phyloP scores from a whole-genome alignment of 2,888 invertebrate species.

The Thecocarcelia acutangulata region DNA sequence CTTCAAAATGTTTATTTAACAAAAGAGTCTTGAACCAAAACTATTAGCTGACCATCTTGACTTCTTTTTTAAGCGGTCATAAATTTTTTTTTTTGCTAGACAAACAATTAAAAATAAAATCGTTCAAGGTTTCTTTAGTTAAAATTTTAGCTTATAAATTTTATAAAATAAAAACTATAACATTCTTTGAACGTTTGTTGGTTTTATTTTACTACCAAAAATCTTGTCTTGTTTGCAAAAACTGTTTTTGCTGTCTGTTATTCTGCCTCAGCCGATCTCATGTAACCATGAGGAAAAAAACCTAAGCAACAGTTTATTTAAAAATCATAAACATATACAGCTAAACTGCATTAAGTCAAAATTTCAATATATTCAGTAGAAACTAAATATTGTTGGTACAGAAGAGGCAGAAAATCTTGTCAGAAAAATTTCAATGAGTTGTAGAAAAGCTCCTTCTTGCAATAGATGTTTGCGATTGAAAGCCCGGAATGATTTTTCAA shows the following conservation, averaged over 20 bases:
- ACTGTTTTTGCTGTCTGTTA: slow-evolving; percentile 14
- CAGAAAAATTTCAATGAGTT: no score
- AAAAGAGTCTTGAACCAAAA: no score
- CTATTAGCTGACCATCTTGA: background rate
- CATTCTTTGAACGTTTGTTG: background rate
- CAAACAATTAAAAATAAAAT: background rate
- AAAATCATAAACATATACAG: slow-evolving; percentile 8
- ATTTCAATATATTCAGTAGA: no score
- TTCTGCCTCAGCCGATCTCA: slow-evolving; percentile 32
- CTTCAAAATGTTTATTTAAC: no score
- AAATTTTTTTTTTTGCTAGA: background rate
- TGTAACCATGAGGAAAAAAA: slow-evolving; percentile 29
- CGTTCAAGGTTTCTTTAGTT: slow-evolving; percentile 46
- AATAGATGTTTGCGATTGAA: no score
- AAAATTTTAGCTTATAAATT: background rate
- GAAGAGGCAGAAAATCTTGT: no score
- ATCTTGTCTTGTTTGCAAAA: slow-evolving; percentile 30
- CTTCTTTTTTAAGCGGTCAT: slow-evolving; percentile 9
- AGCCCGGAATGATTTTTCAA: no score
- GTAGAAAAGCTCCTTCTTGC: no score
- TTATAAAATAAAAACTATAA: slow-evolving; percentile 5
- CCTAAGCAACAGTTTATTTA: slow-evolving; percentile 10
- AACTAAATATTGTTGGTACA: no score
- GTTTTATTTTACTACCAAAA: slow-evolving; percentile 1
- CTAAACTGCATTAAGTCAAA: no score